These are phyloP conservation scores for Castor canadensis DNA, from an alignment of 2,113 vertebrate species.

Conservation along the genomic window DNA sequence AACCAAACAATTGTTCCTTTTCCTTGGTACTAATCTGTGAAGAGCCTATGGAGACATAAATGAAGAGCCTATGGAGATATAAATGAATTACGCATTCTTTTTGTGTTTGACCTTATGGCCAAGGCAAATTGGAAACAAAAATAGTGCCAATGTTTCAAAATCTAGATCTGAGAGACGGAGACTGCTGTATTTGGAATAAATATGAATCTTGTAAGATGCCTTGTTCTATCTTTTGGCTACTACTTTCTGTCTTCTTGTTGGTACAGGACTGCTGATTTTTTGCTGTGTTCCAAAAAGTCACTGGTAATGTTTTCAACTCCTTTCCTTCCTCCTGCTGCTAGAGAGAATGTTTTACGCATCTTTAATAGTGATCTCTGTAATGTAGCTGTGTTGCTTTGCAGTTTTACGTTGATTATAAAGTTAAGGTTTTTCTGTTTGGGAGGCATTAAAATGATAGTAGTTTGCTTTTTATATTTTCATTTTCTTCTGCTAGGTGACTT, in stretches of 20 bases:
- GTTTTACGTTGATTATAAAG: not conserved
- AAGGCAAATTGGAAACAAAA: slow-evolving; percentile 31
- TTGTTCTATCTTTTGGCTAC: slow-evolving; percentile 1
- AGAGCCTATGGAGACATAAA: slow-evolving; percentile 4
- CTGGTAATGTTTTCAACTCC: not conserved
- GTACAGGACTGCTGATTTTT: not conserved
- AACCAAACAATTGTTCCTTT: not conserved
- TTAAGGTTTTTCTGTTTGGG: not conserved
- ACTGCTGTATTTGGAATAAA: slow-evolving; percentile 49
- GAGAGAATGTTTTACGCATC: not conserved
- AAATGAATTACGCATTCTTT: slow-evolving; percentile 21
- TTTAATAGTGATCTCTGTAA: not conserved
- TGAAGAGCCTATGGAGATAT: not conserved
- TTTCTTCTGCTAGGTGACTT: slow-evolving; percentile 35
- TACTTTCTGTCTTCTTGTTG: not conserved
- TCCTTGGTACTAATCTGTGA: slow-evolving; percentile 27
- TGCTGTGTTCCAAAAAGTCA: not conserved
- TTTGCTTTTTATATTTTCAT: slow-evolving; percentile 22
- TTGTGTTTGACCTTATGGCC: slow-evolving; percentile 10
- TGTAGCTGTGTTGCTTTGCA: not conserved
- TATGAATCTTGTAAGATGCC: not conserved
- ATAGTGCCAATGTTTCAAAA: slow-evolving; percentile 42
- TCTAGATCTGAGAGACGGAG: not conserved
- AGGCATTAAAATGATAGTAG: not conserved
- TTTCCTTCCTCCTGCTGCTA: not conserved